phyloP scores from a whole-genome alignment of 2,888 invertebrate genomes.

The Hipparchia sbordonii region DNA sequence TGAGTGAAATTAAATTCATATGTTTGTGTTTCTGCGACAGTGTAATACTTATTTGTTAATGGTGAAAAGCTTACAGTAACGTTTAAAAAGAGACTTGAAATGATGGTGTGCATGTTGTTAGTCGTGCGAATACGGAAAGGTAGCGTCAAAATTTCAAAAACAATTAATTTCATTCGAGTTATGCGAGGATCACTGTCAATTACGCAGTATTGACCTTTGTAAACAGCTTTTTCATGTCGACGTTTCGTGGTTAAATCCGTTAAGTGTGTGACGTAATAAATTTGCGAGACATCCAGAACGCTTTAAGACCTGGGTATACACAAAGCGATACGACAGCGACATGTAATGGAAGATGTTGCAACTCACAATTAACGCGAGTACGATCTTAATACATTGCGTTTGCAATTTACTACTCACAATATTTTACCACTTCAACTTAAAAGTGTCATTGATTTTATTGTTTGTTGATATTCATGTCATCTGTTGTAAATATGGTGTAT shows the following conservation, averaged over 20 bases:
- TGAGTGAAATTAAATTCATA: background rate
- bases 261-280: slow-evolving; percentile 50
- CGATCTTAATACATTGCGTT: no score
- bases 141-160: slow-evolving; percentile 55
- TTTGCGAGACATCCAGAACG: slow-evolving; percentile 42
- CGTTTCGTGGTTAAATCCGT: slow-evolving; percentile 42
- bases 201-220: slow-evolving; percentile 62
- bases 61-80: slow-evolving; percentile 14
- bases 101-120: slow-evolving; percentile 49
- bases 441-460: no score
- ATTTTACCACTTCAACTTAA: no score
- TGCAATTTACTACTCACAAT: no score
- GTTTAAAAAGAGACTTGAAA: slow-evolving; percentile 18
- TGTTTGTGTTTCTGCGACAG: background rate
- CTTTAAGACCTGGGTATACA: slow-evolving; percentile 38
- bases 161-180: slow-evolving; percentile 47
- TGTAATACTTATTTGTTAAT: background rate
- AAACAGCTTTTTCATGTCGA: slow-evolving; percentile 56
- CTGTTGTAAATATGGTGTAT: no score
- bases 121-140: slow-evolving; percentile 48
- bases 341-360: no score
- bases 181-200: slow-evolving; percentile 50
- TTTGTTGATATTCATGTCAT: no score
- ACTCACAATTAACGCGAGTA: no score
- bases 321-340: background rate